Base-by-base conservation (phyloP, 2,888 invertebrate species). In the Lasiommata megera region DNA sequence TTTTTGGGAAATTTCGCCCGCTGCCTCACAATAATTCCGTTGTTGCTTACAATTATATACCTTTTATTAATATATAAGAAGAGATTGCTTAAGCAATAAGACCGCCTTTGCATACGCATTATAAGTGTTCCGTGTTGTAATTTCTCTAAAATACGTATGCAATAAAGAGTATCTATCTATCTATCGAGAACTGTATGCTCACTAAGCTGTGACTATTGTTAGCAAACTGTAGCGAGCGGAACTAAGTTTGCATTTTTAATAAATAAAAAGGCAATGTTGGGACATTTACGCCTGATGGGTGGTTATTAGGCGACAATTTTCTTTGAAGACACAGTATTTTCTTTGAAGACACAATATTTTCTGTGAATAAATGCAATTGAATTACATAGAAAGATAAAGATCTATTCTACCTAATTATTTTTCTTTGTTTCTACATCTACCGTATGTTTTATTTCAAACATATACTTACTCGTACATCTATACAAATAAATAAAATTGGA, bases 161-260 rank as follows among this genome's bases (percentile, higher is more conserved):
- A n/a, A n/a, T n/a, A n/a, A n/a, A n/a, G n/a, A n/a, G n/a, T n/a
- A n/a, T n/a, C n/a, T n/a, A n/a, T n/a, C n/a, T n/a, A n/a, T n/a
- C n/a, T n/a, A n/a, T 23, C 3, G 9, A 40, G 0, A 8, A 17
- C 44, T 44, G 28, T 44, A 12, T 1, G 28, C 2, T 44, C 8
- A 28, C 29, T 29, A 41, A 34, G 17, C 52, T 41, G 12, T 31
- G 41, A 31, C 14, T 7, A 40, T 16, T 37, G 54, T 36, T 28
- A 7, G 17, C 28, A 40, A 36, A 18, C 9, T 31, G 53, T 61
- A 65, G 64, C 62, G 67, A 59, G 61, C 61, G 63, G 65, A 67
- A 67, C 67, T 66, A 71, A 70, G 72, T 69, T 67, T 77, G 73
- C 78, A 74, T 79, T 77, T 79, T 77, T 77, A 65, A 74, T 76